Evolutionary conservation across 2,113 vertebrate species (phyloP).

Genomic region (Poeciliopsis turrubarensis): DNA sequence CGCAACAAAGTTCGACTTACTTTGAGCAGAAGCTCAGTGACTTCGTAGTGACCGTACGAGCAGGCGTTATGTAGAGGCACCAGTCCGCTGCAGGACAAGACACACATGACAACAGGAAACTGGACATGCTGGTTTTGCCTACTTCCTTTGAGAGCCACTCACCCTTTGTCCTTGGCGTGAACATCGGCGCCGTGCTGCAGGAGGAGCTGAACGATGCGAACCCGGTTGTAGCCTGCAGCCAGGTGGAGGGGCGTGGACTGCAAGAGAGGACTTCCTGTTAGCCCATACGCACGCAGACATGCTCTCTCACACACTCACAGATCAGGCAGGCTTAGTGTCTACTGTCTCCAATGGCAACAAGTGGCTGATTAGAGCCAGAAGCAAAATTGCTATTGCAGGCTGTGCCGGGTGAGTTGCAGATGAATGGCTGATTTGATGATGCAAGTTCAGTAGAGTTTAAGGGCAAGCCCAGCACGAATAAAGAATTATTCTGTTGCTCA

Average conservation of each 20-base stretch:
- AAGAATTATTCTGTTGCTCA: slow-evolving; percentile 6
- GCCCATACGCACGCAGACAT: background rate
- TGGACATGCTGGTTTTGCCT: too few relatives aligned
- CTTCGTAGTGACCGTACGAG: slow-evolving; percentile 97
- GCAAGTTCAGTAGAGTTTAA: slow-evolving; percentile 53
- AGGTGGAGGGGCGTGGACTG: slow-evolving; percentile 97
- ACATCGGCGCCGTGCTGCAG: slow-evolving; percentile 98
- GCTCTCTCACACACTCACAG: background rate
- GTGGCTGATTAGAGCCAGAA: slow-evolving; percentile 71
- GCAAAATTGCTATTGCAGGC: slow-evolving; percentile 57
- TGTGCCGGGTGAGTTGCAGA: slow-evolving; percentile 67
- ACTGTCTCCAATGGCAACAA: slow-evolving; percentile 53
- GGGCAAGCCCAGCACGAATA: slow-evolving; percentile 26
- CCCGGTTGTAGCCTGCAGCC: slow-evolving; percentile 96
- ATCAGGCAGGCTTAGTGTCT: background rate
- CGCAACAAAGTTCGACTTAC: slow-evolving; percentile 70
- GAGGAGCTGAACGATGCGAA: slow-evolving; percentile 96
- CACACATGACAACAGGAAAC: background rate
- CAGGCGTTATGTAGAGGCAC: slow-evolving; percentile 99
- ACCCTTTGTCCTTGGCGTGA: slow-evolving; percentile 99
- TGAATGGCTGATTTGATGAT: slow-evolving; percentile 50
- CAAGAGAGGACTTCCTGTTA: slow-evolving; percentile 59
- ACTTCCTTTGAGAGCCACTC: slow-evolving; percentile 14
- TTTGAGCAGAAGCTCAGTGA: slow-evolving; percentile 96
- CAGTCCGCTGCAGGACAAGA: slow-evolving; percentile 84